Evolutionary conservation across 1,140 invertebrate species (phyloP), one percentile per base, ranked within the genome.

Genomic region (Leptoteleia sp.): DNA sequence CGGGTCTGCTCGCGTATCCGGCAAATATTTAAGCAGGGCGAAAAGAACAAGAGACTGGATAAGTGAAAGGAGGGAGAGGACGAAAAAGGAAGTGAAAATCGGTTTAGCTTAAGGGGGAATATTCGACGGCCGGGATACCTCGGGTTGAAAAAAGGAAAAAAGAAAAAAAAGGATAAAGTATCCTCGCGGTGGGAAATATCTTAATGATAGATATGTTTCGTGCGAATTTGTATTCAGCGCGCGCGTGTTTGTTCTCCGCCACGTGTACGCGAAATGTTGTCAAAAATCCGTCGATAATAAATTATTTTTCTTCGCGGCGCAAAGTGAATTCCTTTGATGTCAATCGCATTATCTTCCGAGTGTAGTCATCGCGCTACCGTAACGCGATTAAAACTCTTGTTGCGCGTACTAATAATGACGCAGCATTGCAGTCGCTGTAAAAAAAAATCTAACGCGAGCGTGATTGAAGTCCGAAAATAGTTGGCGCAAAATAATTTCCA

Each of bases 311-410:
- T 47, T 40, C 16, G 13, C n/a, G 2, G 19, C 19, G 19, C 40
- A 37, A 47, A 42, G 47, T 22, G 11, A 45, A 45, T 52, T 54
- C 48, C 47, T 65, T 22, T 65, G 37, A 54, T 43, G 61, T 65
- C 61, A 31, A 65, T 65, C 61, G 43, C 52, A 54, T 52, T 65
- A 54, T 43, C 45, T 50, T 12, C 15, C 27, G 61, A 65, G 48
- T 25, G 38, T 43, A 65, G 48, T 65, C 62, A 54, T 43, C 47
- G 61, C 35, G 25, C 15, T 12, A 16, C 25, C 25, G 25, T 54
- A 65, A 65, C 27, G 15, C 45, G 29, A 65, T 65, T 65, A 65
- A 54, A 65, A n/a, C 25, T 64, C 11, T 48, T 43, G 48, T 43
- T 54, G 27, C 6, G 9, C 62, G 19, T 29, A 38, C 8, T 45